A percentile compares a stretch with the other conserved stretches of the same genome.
phyloP scores from a whole-genome alignment of 2,113 vertebrate genomes.

The Pelodiscus sinensis region DNA sequence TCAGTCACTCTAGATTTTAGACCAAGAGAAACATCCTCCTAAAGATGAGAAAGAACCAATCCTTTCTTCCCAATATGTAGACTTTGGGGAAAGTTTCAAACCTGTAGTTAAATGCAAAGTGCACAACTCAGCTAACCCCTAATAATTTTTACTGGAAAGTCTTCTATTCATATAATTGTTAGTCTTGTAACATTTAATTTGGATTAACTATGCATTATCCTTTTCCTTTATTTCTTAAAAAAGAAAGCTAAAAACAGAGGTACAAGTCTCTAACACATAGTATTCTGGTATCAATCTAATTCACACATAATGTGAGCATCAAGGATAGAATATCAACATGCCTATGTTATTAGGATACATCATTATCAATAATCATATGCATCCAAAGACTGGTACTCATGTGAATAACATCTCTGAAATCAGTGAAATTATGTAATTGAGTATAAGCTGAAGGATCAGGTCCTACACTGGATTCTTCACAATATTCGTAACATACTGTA shows the following conservation, averaged over 20 bases:
- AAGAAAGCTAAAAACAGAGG: background rate
- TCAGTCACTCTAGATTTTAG: background rate
- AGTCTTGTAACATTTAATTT: background rate
- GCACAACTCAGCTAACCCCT: background rate
- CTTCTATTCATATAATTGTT: background rate
- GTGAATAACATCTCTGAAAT: background rate
- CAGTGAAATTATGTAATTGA: background rate
- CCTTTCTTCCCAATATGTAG: background rate
- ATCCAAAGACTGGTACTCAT: background rate
- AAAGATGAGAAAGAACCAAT: background rate
- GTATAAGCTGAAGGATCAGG: background rate
- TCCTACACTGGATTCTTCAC: background rate
- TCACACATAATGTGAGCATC: background rate
- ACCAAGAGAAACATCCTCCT: background rate
- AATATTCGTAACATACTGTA: background rate
- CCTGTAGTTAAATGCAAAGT: background rate
- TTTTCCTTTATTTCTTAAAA: background rate
- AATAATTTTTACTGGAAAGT: background rate
- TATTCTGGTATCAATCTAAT: background rate
- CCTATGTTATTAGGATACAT: background rate
- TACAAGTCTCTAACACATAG: accelerated
- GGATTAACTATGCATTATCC: background rate
- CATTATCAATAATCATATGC: background rate
- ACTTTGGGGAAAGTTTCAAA: background rate
- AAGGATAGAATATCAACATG: background rate